A percentile compares a stretch with the other conserved stretches of the same genome.
phyloP scores from a whole-genome alignment of 2,113 vertebrate species.

The Otus sunia region DNA sequence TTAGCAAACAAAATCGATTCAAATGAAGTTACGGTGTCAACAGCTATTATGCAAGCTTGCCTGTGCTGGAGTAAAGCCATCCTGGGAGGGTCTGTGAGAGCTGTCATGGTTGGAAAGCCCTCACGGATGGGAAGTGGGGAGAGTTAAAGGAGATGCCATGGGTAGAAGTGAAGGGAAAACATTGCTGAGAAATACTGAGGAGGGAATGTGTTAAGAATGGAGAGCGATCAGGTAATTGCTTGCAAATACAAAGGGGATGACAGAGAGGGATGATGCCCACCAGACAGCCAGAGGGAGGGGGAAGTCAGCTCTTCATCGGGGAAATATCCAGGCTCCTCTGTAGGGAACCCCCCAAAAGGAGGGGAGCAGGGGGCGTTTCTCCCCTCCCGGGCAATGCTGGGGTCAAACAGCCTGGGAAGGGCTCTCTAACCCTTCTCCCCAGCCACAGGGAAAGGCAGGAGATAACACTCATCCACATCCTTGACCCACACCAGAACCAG shows the following conservation, averaged over 20 bases:
- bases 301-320: neutral
- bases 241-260: neutral
- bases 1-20: conserved; percentile 56
- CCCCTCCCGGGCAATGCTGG: neutral
- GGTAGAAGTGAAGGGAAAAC: rapidly evolving
- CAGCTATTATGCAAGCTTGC: neutral
- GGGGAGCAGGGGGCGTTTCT: neutral
- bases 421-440: neutral
- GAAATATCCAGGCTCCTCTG: neutral
- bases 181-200: neutral
- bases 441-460: neutral
- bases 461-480: rapidly evolving
- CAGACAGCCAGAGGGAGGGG: neutral
- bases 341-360: neutral
- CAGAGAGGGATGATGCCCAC: neutral
- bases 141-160: neutral
- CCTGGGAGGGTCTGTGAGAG: neutral
- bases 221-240: neutral
- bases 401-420: neutral
- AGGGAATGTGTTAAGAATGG: neutral
- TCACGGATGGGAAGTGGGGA: neutral
- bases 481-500: rapidly evolving
- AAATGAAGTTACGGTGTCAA: conserved; percentile 40
- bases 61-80: neutral
- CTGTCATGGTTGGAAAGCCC: neutral